phyloP scores from a whole-genome alignment of 2,888 invertebrate genomes.

The Platycheirus rosarum region DNA sequence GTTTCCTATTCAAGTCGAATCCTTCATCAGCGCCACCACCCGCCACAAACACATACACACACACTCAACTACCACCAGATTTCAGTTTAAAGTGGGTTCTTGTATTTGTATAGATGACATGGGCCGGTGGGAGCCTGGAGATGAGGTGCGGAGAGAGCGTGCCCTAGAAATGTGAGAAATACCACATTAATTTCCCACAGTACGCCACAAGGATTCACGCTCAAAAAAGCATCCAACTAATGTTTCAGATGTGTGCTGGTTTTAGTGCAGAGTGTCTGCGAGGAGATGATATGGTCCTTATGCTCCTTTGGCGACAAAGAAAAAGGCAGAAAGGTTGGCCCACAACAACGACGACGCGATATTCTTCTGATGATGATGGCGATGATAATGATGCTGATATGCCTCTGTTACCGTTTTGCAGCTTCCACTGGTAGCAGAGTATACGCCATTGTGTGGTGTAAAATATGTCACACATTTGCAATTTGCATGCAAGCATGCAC shows the following conservation, averaged over 20 bases:
- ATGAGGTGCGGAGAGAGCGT: conserved; percentile 14
- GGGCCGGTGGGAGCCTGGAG: too few species aligned
- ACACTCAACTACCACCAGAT: background rate
- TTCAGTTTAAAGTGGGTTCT: too few species aligned
- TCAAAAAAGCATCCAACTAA: conserved; percentile 39
- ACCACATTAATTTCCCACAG: conserved; percentile 71
- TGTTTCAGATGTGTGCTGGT: background rate
- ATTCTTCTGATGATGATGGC: conserved; percentile 29
- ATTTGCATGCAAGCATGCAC: conserved; percentile 68
- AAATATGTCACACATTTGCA: conserved; percentile 69
- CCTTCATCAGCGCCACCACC: conserved; percentile 17
- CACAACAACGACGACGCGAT: conserved; percentile 29
- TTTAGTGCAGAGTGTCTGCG: background rate
- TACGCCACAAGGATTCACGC: conserved; percentile 60
- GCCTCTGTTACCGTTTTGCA: conserved; percentile 32
- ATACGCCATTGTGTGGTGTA: conserved; percentile 19
- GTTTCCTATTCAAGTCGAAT: conserved; percentile 44
- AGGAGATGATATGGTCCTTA: background rate
- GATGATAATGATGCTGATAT: conserved; percentile 64
- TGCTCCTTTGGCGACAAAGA: conserved; percentile 43
- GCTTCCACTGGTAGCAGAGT: conserved; percentile 20
- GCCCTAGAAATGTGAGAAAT: conserved; percentile 54
- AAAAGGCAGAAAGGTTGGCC: conserved; percentile 53
- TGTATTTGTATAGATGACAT: too few species aligned
- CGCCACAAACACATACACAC: background rate